These are phyloP conservation scores for Tetragonisca angustula DNA, from an alignment of 2,888 invertebrate genomes.

Conservation along the genomic window DNA sequence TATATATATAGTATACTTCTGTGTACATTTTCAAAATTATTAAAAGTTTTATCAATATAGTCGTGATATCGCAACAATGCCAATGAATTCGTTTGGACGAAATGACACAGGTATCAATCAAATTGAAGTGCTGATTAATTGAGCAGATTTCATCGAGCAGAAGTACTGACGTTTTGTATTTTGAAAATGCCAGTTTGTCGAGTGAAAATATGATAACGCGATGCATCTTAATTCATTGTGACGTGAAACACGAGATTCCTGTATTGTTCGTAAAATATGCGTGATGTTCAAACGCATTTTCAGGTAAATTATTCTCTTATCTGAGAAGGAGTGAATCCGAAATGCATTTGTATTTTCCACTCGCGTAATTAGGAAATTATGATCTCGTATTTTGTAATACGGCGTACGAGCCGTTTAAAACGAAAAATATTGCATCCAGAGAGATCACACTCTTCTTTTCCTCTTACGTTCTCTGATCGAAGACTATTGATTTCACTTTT, in stretches of 20 bases:
- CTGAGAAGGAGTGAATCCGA: background rate
- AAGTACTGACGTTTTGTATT: no score
- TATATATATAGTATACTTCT: no score
- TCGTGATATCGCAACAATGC: no score
- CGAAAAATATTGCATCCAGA: background rate
- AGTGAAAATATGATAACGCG: background rate
- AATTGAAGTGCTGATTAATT: no score
- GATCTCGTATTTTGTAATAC: background rate
- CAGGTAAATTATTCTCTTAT: slow-evolving; percentile 4
- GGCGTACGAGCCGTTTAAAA: background rate
- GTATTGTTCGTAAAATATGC: background rate
- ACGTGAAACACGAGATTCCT: background rate
- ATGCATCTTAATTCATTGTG: background rate
- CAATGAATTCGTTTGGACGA: no score
- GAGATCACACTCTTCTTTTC: background rate
- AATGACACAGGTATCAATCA: no score
- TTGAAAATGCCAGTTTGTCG: no score
- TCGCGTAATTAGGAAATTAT: background rate
- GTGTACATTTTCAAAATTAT: no score
- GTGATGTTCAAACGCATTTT: background rate
- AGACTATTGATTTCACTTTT: background rate
- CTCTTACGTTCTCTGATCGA: background rate
- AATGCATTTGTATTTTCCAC: slow-evolving; percentile 4
- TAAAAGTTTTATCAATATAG: no score
- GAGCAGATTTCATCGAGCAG: no score